Evolutionary conservation across 2,797 vertebrate genomes (phyloP).

Genomic region (Heliangelus exortis): DNA sequence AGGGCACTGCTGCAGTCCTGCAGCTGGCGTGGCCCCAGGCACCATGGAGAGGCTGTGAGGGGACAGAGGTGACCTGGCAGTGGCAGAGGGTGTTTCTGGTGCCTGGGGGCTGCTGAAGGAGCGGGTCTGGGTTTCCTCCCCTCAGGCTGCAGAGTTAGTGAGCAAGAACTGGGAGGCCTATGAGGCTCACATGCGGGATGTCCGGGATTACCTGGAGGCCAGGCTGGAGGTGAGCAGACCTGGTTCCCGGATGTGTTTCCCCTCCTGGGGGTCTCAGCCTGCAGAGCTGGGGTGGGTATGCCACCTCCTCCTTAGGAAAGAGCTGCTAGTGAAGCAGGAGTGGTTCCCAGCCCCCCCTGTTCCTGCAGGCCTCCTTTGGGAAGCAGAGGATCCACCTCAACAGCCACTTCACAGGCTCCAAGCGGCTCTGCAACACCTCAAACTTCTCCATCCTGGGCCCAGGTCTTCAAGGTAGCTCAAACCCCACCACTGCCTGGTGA

Average conservation of each 20-base stretch:
- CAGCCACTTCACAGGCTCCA: slow-evolving; percentile 83
- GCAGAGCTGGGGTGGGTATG: neutral
- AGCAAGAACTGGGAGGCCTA: slow-evolving; percentile 82
- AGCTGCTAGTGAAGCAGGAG: neutral
- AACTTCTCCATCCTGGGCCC: slow-evolving; percentile 91
- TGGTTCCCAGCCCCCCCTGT: neutral
- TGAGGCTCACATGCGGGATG: slow-evolving; percentile 83
- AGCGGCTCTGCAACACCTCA: slow-evolving; percentile 91
- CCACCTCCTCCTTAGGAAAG: neutral
- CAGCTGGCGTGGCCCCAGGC: neutral
- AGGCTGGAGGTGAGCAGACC: slow-evolving; percentile 81
- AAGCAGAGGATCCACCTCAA: slow-evolving; percentile 86
- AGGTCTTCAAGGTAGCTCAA: slow-evolving; percentile 83
- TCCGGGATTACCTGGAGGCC: slow-evolving; percentile 88
- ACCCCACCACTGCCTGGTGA: accelerated
- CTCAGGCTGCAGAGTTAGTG: slow-evolving; percentile 93
- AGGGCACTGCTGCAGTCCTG: neutral
- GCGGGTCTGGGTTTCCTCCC: neutral
- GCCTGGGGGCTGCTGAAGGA: neutral
- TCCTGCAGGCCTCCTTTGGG: slow-evolving; percentile 84
- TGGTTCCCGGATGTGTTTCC: neutral
- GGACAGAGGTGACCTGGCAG: neutral
- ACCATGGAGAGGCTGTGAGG: too few relatives aligned
- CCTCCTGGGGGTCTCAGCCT: neutral
- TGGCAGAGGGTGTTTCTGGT: neutral